phyloP scores from a whole-genome alignment of 92 coral and sea anemone species.

The Palythoa grandis region DNA sequence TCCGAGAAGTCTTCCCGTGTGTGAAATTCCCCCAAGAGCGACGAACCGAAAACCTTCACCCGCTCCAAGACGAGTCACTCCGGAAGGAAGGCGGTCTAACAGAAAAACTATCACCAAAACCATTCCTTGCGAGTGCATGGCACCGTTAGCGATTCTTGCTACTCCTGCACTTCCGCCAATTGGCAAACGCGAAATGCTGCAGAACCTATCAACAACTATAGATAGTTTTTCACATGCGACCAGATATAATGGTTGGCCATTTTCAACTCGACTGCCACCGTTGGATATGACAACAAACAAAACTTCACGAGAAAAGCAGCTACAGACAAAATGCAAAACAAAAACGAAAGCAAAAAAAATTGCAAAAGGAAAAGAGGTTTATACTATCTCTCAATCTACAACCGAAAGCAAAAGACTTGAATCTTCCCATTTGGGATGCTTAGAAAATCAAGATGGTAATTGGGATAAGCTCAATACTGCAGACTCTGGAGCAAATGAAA shows the following conservation, averaged over 20 bases:
- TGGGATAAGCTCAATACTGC: not conserved
- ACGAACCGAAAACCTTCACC: slow-evolving; percentile 1
- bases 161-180: slow-evolving; percentile 31
- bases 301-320: not conserved
- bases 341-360: not conserved
- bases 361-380: not conserved
- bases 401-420: not conserved
- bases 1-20: slow-evolving; percentile 10
- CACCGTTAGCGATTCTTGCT: not conserved
- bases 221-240: not conserved
- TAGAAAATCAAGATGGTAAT: not conserved
- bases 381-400: not conserved
- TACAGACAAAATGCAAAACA: not conserved
- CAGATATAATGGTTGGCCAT: not conserved
- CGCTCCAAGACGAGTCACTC: not conserved
- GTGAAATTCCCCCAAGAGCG: slow-evolving; percentile 26
- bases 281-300: not conserved
- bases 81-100: not conserved
- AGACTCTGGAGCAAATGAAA: not conserved
- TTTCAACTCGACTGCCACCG: slow-evolving; percentile 15
- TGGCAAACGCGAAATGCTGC: not conserved
- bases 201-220: not conserved
- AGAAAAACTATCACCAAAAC: not conserved
- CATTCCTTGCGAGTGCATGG: not conserved
- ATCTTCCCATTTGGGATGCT: not conserved